A percentile compares a stretch with the other conserved stretches of the same genome.
Evolutionary conservation across 2,113 vertebrate genomes (phyloP).

Genomic region (Leptobrachium ailaonicum): DNA sequence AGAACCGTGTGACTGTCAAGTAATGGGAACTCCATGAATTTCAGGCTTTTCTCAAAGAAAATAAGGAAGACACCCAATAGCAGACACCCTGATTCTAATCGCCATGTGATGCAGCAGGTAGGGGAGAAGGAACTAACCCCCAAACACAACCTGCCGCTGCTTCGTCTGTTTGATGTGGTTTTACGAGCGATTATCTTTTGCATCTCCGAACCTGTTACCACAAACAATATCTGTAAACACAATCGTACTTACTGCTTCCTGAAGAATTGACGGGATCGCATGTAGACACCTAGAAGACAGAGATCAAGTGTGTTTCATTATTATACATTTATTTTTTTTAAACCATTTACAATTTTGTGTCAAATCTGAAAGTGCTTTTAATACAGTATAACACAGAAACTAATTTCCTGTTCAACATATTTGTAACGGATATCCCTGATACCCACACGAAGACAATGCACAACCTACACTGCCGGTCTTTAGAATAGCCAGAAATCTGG

Average conservation of each 20-base stretch:
- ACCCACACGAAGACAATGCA: too few species aligned
- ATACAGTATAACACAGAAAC: too few species aligned
- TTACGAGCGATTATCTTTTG: constrained; percentile 12
- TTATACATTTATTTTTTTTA: neutral
- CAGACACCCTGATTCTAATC: neutral
- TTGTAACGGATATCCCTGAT: too few species aligned
- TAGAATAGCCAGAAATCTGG: too few species aligned
- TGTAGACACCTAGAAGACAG: constrained; percentile 33
- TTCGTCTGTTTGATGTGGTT: constrained; percentile 21
- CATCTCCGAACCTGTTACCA: constrained; percentile 3
- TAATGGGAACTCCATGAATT: neutral
- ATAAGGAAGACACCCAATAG: neutral
- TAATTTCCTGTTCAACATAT: too few species aligned
- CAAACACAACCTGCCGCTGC: neutral
- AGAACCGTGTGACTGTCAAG: too few species aligned
- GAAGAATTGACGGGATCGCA: constrained; percentile 29
- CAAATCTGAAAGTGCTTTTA: neutral
- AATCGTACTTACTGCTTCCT: constrained; percentile 40
- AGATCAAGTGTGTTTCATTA: neutral
- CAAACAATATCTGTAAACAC: constrained; percentile 28
- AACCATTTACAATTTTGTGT: neutral
- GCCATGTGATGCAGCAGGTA: neutral
- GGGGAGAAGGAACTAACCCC: neutral
- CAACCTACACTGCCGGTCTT: too few species aligned
- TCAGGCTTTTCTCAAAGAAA: neutral